phyloP scores from a whole-genome alignment of 30 jellyfish, hydroid and myxozoan species.

The Pseudorhiza aurosa region DNA sequence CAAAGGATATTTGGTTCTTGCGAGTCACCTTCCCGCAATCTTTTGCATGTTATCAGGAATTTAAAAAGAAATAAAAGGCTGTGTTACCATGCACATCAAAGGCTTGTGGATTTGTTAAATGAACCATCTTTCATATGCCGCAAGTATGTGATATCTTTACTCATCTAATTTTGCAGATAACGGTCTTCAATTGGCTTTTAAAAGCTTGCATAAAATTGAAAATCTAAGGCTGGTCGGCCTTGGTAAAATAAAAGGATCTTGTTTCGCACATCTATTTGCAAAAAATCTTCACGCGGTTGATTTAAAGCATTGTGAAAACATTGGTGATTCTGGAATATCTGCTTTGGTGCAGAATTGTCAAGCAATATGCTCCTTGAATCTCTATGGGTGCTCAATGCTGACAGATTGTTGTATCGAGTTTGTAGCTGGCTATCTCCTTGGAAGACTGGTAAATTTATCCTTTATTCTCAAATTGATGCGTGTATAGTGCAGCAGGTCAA shows the following conservation, averaged over 20 bases:
- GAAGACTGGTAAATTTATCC: conserved; percentile 58
- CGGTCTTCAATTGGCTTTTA: conserved; percentile 32
- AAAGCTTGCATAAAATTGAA: conserved; percentile 9
- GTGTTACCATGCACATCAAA: too few species aligned
- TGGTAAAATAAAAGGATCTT: conserved; percentile 14
- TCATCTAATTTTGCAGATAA: conserved; percentile 24
- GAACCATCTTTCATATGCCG: too few species aligned
- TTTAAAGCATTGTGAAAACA: conserved; percentile 7
- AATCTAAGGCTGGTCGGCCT: conserved; percentile 17
- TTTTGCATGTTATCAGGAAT: too few species aligned
- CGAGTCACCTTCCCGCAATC: too few species aligned
- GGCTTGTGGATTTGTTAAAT: too few species aligned
- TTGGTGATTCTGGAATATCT: conserved; percentile 41
- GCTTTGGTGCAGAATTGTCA: conserved; percentile 54
- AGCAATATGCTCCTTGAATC: conserved; percentile 34
- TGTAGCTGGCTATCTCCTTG: conserved; percentile 62
- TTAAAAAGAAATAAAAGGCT: too few species aligned
- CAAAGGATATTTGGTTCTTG: too few species aligned
- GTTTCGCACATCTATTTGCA: conserved; percentile 10
- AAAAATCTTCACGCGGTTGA: conserved; percentile 15
- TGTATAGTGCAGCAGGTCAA: too few species aligned
- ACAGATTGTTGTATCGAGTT: conserved; percentile 28
- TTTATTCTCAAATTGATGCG: too few species aligned
- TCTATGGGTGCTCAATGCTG: conserved; percentile 31
- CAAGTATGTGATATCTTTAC: too few species aligned